These are phyloP conservation scores for Dufourea novaeangliae DNA, from an alignment of 1,140 invertebrate genomes.

Conservation along the genomic window DNA sequence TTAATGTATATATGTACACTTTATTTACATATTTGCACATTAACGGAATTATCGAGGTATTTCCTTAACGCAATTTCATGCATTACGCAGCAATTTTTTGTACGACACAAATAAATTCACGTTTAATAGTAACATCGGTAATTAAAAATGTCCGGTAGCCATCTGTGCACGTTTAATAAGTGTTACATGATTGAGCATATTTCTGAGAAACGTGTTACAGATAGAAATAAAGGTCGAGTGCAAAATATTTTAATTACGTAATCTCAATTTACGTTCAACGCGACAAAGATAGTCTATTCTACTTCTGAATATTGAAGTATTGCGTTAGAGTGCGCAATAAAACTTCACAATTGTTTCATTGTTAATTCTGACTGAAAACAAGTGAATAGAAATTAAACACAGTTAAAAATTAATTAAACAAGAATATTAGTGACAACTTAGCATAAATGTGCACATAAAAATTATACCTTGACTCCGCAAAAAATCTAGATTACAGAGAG, in stretches of 20 bases:
- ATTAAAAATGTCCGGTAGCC: neutral
- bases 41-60: neutral
- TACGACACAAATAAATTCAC: neutral
- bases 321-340: neutral
- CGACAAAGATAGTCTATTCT: neutral
- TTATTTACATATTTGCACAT: neutral
- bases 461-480: neutral
- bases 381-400: neutral
- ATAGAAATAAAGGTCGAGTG: neutral
- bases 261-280: neutral
- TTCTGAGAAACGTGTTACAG: neutral
- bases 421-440: neutral
- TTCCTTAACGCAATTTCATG: neutral
- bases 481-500: neutral
- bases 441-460: too few species aligned
- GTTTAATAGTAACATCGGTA: neutral
- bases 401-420: neutral
- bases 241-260: neutral
- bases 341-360: neutral
- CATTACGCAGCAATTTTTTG: neutral
- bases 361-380: neutral
- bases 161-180: neutral
- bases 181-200: neutral
- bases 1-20: neutral
- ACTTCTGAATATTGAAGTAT: neutral